phyloP scores from a whole-genome alignment of 2,113 vertebrate species.

The Crotalus viridis region DNA sequence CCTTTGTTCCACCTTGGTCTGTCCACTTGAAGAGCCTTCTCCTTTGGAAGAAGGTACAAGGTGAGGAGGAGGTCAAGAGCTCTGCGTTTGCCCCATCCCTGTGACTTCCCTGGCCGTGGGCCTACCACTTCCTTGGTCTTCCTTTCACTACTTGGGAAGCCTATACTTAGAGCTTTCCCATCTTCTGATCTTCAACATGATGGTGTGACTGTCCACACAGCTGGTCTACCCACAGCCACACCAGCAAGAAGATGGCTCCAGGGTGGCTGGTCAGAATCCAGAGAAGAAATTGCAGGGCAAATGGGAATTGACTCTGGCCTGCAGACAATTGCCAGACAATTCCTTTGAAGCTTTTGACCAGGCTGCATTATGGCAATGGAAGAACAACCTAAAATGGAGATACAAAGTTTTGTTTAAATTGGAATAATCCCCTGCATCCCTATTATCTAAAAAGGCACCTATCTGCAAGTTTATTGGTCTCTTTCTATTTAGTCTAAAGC shows the following conservation, averaged over 20 bases:
- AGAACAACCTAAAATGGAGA: background rate
- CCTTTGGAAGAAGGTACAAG: background rate
- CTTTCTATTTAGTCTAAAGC: background rate
- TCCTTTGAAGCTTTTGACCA: background rate
- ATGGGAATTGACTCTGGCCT: background rate
- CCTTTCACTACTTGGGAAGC: background rate
- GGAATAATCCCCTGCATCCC: background rate
- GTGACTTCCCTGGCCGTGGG: background rate
- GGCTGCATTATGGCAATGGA: background rate
- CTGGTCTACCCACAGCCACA: background rate
- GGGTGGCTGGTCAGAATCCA: background rate
- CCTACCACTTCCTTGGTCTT: background rate
- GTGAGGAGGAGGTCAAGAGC: background rate
- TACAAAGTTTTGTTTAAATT: background rate
- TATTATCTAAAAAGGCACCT: background rate
- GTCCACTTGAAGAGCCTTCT: background rate
- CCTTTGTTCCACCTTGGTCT: background rate
- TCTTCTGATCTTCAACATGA: background rate
- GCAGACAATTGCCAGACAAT: background rate
- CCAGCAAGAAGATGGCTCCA: background rate
- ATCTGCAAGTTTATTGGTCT: background rate
- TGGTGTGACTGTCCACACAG: background rate
- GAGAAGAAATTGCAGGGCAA: background rate
- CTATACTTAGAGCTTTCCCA: background rate
- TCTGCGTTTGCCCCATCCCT: background rate